Conservation (phyloP, 2,113 vertebrate species). For the Acanthochromis polyacanthus region DNA sequence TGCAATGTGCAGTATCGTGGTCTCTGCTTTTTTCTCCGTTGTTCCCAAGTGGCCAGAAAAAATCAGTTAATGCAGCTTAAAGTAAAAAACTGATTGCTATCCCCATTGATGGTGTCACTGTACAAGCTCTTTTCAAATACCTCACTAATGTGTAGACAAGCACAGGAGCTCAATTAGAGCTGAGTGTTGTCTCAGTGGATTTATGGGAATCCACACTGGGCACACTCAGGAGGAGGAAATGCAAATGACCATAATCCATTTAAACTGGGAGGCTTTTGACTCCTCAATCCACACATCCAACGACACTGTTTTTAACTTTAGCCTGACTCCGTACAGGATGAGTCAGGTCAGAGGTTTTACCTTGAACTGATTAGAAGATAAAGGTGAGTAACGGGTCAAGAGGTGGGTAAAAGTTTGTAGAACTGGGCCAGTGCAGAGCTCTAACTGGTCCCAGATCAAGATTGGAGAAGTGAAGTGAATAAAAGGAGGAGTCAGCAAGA, state of each 20-base stretch:
- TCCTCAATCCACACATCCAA: not conserved
- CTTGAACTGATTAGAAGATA: not conserved
- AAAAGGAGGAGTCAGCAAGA: not conserved
- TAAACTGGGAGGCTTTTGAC: not conserved
- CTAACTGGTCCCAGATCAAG: not conserved
- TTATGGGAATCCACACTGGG: not conserved
- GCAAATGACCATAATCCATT: not conserved
- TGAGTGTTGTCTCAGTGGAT: not conserved
- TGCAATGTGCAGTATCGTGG: not conserved
- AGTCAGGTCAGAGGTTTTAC: not conserved
- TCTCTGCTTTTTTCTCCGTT: not conserved
- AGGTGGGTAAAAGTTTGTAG: not conserved
- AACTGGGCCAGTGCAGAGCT: not conserved
- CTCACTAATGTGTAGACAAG: not conserved
- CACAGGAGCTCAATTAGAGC: not conserved
- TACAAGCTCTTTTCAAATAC: not conserved
- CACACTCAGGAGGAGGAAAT: not conserved
- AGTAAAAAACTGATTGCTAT: not conserved
- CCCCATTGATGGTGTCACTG: not conserved
- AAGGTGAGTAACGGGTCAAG: not conserved
- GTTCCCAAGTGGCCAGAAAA: not conserved
- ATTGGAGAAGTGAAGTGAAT: not conserved
- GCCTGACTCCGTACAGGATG: too few species aligned
- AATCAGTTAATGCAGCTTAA: not conserved
- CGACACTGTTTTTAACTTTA: not conserved